Conservation (phyloP, 2,797 vertebrate species). For the Mus spretus region DNA sequence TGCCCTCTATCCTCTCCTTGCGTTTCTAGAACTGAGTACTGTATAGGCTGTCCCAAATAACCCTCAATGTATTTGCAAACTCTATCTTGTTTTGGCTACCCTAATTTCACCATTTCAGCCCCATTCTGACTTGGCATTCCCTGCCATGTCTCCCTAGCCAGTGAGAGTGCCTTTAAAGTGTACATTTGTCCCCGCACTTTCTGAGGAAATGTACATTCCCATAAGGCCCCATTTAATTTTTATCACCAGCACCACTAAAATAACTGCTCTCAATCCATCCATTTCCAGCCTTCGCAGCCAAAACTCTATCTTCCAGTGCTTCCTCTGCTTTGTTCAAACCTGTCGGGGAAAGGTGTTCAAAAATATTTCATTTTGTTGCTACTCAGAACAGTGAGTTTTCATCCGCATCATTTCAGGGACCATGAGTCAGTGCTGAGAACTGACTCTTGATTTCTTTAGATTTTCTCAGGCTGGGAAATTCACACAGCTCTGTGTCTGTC, state of each 20-base stretch:
- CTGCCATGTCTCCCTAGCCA: conserved; percentile 8
- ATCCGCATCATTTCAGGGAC: conserved; percentile 75
- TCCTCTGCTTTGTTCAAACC: conserved; percentile 78
- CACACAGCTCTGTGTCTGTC: conserved; percentile 20
- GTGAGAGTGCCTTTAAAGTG: conserved; percentile 47
- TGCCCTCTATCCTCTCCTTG: neutral
- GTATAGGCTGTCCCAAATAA: neutral
- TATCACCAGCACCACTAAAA: conserved; percentile 76
- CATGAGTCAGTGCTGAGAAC: conserved; percentile 83
- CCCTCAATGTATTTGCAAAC: neutral
- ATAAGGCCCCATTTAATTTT: conserved; percentile 78
- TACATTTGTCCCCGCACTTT: conserved; percentile 63
- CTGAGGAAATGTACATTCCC: conserved; percentile 58
- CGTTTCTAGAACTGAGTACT: neutral
- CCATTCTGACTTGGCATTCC: conserved; percentile 32
- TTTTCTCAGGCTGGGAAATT: conserved; percentile 78
- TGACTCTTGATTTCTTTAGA: conserved; percentile 83
- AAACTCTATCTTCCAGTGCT: conserved; percentile 54
- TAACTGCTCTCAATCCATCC: conserved; percentile 76
- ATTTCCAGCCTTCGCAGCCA: conserved; percentile 71
- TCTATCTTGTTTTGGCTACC: neutral
- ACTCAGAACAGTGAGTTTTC: conserved; percentile 80
- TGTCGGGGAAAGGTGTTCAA: conserved; percentile 84
- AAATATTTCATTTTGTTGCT: conserved; percentile 86
- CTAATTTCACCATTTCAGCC: neutral